phyloP scores from a whole-genome alignment of 2,888 invertebrate genomes.

The Orchesellides sinensis region DNA sequence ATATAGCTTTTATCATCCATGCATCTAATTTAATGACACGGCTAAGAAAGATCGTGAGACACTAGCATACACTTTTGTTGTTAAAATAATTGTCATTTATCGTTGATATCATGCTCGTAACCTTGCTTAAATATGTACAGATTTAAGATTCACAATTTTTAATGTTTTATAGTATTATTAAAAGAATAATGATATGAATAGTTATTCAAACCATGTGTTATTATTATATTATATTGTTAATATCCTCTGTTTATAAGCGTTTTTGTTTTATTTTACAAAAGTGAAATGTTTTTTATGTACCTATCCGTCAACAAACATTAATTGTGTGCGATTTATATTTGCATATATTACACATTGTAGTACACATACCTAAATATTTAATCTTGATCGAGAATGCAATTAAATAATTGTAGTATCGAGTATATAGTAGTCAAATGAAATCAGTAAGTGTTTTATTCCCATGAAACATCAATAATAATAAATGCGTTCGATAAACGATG shows the following conservation, averaged over 20 bases:
- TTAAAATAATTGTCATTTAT: background rate
- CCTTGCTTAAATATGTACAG: background rate
- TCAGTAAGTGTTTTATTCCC: background rate
- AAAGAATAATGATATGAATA: background rate
- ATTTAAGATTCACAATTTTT: constrained; percentile 24
- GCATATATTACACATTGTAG: background rate
- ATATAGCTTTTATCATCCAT: no score
- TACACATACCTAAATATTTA: constrained; percentile 24
- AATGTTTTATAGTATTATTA: constrained; percentile 50
- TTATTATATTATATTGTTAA: constrained; percentile 14
- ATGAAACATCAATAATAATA: background rate
- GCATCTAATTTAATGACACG: no score
- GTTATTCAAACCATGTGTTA: constrained; percentile 16
- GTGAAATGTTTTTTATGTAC: background rate
- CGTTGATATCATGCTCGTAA: background rate
- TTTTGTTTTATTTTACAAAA: constrained; percentile 13
- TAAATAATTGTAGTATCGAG: constrained; percentile 52
- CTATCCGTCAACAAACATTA: no score
- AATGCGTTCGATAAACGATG: no score
- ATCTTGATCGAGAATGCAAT: constrained; percentile 62
- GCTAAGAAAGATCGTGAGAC: no score
- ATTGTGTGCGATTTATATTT: no score
- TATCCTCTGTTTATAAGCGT: constrained; percentile 4
- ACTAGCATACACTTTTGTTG: no score
- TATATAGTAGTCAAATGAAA: constrained; percentile 24